Evolutionary conservation across 2,888 invertebrate genomes (phyloP).

Genomic region (Cheilosia vulpina): DNA sequence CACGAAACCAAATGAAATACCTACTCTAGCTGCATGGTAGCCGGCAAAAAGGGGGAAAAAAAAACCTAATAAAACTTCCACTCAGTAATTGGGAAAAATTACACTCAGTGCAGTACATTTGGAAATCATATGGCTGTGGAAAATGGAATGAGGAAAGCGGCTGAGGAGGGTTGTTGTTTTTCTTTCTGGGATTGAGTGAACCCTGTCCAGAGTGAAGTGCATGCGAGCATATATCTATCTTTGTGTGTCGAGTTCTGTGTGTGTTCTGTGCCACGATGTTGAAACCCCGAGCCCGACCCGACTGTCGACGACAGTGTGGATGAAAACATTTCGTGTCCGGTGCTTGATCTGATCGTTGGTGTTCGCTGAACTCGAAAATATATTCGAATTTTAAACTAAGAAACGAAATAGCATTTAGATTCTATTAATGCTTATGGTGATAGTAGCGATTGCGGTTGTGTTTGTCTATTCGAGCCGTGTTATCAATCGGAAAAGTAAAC

Average conservation of each 20-base stretch:
- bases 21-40: background rate
- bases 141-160: slow-evolving; percentile 44
- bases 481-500: slow-evolving; percentile 21
- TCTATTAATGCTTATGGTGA: background rate
- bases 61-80: slow-evolving; percentile 65
- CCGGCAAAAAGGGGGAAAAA: slow-evolving; percentile 25
- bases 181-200: slow-evolving; percentile 55
- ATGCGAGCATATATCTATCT: slow-evolving; percentile 11
- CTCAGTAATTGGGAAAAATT: slow-evolving; percentile 71
- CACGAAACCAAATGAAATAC: slow-evolving; percentile 26
- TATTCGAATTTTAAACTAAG: slow-evolving; percentile 13
- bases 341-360: slow-evolving; percentile 80
- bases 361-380: background rate
- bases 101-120: slow-evolving; percentile 69
- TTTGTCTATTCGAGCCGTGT: background rate
- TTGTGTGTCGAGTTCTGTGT: background rate
- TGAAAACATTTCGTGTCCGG: slow-evolving; percentile 81
- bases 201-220: slow-evolving; percentile 34
- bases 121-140: background rate
- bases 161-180: slow-evolving; percentile 55
- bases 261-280: slow-evolving; percentile 10
- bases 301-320: slow-evolving; percentile 54
- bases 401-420: background rate
- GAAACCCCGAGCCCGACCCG: slow-evolving; percentile 36
- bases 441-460: background rate